These are phyloP conservation scores for Puffinus mauretanicus DNA, from an alignment of 2,113 vertebrate genomes.

Conservation along the genomic window DNA sequence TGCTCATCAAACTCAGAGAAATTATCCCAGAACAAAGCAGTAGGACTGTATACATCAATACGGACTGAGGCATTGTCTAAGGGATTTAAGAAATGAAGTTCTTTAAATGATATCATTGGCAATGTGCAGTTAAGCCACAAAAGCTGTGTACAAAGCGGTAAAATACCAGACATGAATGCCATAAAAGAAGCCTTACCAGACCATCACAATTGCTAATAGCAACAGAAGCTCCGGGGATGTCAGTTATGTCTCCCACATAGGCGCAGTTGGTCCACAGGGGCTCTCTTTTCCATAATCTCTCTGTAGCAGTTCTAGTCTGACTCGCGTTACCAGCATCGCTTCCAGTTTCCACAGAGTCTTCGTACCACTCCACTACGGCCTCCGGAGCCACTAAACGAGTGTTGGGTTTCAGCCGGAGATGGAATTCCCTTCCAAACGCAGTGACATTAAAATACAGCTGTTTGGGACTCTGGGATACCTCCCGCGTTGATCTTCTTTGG, in stretches of 20 bases:
- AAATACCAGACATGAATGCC: neutral
- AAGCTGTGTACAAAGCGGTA: accelerated
- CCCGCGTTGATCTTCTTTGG: slow-evolving; percentile 83
- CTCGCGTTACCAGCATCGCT: neutral
- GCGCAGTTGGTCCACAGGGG: slow-evolving; percentile 88
- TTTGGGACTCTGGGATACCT: slow-evolving; percentile 44
- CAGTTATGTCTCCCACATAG: slow-evolving; percentile 92
- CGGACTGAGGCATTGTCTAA: accelerated
- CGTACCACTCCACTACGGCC: slow-evolving; percentile 91
- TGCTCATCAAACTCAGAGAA: neutral
- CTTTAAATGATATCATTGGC: accelerated
- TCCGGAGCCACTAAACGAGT: slow-evolving; percentile 82
- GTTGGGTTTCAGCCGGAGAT: slow-evolving; percentile 88
- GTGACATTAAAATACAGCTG: slow-evolving; percentile 91
- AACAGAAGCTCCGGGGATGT: slow-evolving; percentile 88
- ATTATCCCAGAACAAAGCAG: neutral
- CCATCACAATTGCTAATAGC: slow-evolving; percentile 98
- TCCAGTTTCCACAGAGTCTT: slow-evolving; percentile 56
- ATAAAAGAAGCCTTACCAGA: slow-evolving; percentile 84
- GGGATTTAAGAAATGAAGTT: neutral
- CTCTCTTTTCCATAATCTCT: slow-evolving; percentile 80
- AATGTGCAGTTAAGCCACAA: accelerated
- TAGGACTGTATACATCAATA: accelerated
- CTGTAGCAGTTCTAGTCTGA: neutral
- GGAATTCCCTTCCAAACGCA: slow-evolving; percentile 91